A percentile compares a stretch with the other conserved stretches of the same genome.
Evolutionary conservation across 2,888 invertebrate species (phyloP).

Genomic region (Epinotia brunnichana): DNA sequence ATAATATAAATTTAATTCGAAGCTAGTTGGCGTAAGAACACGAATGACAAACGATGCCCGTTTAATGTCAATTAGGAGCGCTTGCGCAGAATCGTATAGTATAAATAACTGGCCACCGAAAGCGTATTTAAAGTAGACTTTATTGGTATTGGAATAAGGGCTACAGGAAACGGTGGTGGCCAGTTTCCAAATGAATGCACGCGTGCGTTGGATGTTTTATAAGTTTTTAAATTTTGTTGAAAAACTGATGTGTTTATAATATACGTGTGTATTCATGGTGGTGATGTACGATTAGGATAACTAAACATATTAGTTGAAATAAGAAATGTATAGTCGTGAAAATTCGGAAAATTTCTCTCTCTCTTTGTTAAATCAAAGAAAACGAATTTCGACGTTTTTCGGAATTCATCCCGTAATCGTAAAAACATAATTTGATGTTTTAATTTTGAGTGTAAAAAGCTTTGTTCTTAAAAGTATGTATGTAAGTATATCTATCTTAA

Average conservation of each 20-base stretch:
- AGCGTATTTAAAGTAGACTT: slow-evolving; percentile 9
- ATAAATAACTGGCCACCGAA: slow-evolving; percentile 53
- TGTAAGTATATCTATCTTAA: too few species aligned
- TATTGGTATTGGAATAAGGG: slow-evolving; percentile 8
- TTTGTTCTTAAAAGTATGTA: too few species aligned
- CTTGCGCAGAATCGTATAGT: slow-evolving; percentile 58
- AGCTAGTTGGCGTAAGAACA: slow-evolving; percentile 64
- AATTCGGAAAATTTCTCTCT: too few species aligned
- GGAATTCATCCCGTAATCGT: too few species aligned
- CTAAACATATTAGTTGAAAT: neutral
- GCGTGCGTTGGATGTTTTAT: slow-evolving; percentile 4
- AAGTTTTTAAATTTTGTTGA: slow-evolving; percentile 20
- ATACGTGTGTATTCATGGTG: neutral
- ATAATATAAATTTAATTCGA: slow-evolving; percentile 59
- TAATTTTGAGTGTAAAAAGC: too few species aligned
- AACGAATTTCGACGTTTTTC: too few species aligned
- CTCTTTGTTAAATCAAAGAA: too few species aligned
- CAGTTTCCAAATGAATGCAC: slow-evolving; percentile 31
- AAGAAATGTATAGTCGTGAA: neutral
- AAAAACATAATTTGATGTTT: too few species aligned
- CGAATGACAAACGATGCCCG: slow-evolving; percentile 70
- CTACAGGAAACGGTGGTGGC: slow-evolving; percentile 11
- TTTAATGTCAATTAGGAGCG: slow-evolving; percentile 77
- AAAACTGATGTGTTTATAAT: slow-evolving; percentile 14
- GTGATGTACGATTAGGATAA: neutral